These are phyloP conservation scores for Tretioscincus oriximinensis DNA, from an alignment of 2,113 vertebrate species.

Conservation along the genomic window DNA sequence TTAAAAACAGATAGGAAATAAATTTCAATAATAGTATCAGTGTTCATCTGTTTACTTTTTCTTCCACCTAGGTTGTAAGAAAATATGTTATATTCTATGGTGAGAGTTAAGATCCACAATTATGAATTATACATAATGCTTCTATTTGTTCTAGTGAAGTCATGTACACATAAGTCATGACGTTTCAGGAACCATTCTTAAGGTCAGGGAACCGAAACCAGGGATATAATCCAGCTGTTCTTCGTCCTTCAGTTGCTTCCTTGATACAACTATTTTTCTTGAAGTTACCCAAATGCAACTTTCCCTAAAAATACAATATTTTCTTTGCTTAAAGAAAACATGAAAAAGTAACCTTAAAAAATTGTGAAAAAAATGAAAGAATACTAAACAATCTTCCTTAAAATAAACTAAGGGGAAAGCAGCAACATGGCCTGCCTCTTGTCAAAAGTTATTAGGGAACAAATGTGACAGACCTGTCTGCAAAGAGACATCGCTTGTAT, in stretches of 20 bases:
- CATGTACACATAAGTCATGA: accelerated
- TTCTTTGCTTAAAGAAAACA: conserved; percentile 12
- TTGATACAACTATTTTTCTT: not conserved
- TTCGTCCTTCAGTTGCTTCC: conserved; percentile 25
- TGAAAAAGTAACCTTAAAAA: not conserved
- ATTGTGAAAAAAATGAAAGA: not conserved
- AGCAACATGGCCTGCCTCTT: conserved; percentile 35
- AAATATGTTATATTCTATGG: not conserved
- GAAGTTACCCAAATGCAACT: not conserved
- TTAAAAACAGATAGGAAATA: not conserved
- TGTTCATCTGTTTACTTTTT: not conserved
- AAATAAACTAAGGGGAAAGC: conserved; percentile 37
- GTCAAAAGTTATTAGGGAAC: conserved; percentile 47
- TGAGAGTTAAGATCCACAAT: not conserved
- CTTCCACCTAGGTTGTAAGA: not conserved
- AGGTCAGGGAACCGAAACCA: not conserved
- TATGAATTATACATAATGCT: not conserved
- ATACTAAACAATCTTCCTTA: conserved; percentile 37
- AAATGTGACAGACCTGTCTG: conserved; percentile 45
- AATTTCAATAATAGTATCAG: not conserved
- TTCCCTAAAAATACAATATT: conserved; percentile 14
- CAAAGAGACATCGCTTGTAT: conserved; percentile 43
- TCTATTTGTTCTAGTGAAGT: accelerated
- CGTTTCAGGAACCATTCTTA: accelerated
- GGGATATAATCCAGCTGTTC: conserved; percentile 34